Evolutionary conservation across 1,140 invertebrate species (phyloP).

Genomic region (Anagrus nilaparvatae): DNA sequence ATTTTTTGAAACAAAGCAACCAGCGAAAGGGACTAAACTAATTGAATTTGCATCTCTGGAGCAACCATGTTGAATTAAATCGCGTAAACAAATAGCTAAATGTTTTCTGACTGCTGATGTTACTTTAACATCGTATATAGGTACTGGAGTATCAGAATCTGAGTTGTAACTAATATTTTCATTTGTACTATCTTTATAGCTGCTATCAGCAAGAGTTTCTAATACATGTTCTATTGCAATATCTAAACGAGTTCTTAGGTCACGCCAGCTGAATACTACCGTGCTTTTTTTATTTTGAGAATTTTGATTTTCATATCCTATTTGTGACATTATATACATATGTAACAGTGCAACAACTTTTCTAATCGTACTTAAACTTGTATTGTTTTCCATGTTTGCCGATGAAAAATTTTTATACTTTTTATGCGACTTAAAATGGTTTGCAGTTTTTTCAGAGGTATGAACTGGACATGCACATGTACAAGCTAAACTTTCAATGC

Average conservation of each 20-base stretch:
- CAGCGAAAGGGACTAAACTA: slow-evolving; percentile 80
- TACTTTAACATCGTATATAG: slow-evolving; percentile 57
- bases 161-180: slow-evolving; percentile 51
- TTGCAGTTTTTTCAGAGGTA: slow-evolving; percentile 23
- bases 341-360: slow-evolving; percentile 80
- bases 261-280: slow-evolving; percentile 49
- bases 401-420: too few relatives aligned
- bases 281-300: slow-evolving; percentile 69
- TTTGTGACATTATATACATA: slow-evolving; percentile 85
- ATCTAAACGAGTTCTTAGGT: slow-evolving; percentile 85
- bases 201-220: slow-evolving; percentile 49
- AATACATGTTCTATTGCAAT: slow-evolving; percentile 75
- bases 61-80: slow-evolving; percentile 90
- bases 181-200: slow-evolving; percentile 35
- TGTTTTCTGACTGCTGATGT: slow-evolving; percentile 86
- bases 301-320: slow-evolving; percentile 67
- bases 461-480: slow-evolving; percentile 57
- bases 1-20: slow-evolving; percentile 69
- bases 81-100: slow-evolving; percentile 75
- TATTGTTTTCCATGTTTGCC: slow-evolving; percentile 33
- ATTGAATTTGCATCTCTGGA: slow-evolving; percentile 57
- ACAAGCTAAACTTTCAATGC: slow-evolving; percentile 43
- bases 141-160: slow-evolving; percentile 49
- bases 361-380: slow-evolving; percentile 62
- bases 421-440: slow-evolving; percentile 29